phyloP scores from a whole-genome alignment of 2,113 vertebrate genomes.

The Recurvirostra avosetta region DNA sequence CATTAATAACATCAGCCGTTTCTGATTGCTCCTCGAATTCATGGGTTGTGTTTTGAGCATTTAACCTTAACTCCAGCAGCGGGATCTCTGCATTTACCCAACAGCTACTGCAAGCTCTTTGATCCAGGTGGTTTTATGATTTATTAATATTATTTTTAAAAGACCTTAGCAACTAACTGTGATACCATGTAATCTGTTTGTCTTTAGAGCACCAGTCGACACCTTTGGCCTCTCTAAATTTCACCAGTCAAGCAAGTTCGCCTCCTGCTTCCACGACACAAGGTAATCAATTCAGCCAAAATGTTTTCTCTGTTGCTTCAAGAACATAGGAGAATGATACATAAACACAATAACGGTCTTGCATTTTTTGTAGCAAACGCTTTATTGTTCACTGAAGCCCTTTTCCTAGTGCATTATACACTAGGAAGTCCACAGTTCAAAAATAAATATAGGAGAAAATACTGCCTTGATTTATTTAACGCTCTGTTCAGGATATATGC shows the following conservation, averaged over 20 bases:
- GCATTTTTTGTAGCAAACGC: not conserved
- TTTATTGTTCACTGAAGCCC: not conserved
- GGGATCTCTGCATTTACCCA: not conserved
- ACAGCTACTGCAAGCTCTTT: not conserved
- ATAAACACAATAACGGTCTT: not conserved
- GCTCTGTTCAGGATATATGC: not conserved
- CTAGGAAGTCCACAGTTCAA: not conserved
- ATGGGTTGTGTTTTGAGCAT: not conserved
- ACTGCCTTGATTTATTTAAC: not conserved
- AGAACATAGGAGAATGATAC: not conserved
- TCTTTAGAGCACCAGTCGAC: not conserved
- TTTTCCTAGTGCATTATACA: not conserved
- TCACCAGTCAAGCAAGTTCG: not conserved
- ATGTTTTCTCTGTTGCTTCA: not conserved
- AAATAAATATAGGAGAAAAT: not conserved
- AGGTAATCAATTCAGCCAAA: conserved; percentile 4
- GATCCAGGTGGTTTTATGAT: not conserved
- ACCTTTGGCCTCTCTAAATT: not conserved
- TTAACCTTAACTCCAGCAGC: not conserved
- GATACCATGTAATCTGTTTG: not conserved
- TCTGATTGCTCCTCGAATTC: not conserved
- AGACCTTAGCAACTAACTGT: not conserved
- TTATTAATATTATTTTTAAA: not conserved
- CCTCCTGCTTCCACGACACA: not conserved
- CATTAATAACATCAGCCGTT: not conserved